Conservation (phyloP, 2,888 invertebrate species). For the Chesias legatella region DNA sequence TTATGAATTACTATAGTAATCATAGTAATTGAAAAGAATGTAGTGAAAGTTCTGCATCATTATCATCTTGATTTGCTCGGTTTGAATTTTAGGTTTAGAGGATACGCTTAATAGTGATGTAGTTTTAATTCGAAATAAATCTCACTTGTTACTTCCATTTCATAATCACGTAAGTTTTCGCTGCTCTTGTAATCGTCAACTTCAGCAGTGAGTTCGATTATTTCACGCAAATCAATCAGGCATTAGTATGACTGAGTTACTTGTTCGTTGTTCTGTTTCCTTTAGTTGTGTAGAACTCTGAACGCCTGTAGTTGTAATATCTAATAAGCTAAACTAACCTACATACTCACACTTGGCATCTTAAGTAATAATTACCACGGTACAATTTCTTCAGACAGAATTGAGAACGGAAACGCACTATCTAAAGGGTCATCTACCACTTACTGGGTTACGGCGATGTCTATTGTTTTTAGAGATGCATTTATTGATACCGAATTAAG, state of each 20-base stretch:
- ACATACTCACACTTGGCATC: conserved; percentile 7
- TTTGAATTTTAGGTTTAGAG: conserved; percentile 13
- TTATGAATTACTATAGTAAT: conserved; percentile 48
- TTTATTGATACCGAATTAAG: conserved; percentile 27
- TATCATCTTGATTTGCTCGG: conserved; percentile 35
- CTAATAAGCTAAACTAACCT: background rate
- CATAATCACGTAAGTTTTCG: too few species aligned
- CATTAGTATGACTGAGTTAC: too few species aligned
- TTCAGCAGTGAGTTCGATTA: too few species aligned
- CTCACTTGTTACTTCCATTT: too few species aligned
- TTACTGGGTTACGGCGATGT: conserved; percentile 41
- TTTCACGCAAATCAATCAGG: too few species aligned
- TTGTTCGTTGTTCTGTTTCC: too few species aligned
- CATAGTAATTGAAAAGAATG: conserved; percentile 41
- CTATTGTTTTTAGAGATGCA: conserved; percentile 39
- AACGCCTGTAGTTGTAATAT: too few species aligned
- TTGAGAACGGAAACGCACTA: conserved; percentile 43
- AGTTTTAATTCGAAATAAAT: background rate
- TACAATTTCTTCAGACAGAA: conserved; percentile 27
- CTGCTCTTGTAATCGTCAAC: too few species aligned
- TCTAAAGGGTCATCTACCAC: conserved; percentile 50
- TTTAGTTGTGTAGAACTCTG: too few species aligned
- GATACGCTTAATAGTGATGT: conserved; percentile 19
- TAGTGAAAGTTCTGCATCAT: conserved; percentile 38
- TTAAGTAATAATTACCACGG: conserved; percentile 26